Evolutionary conservation across 2,113 vertebrate genomes (phyloP), one percentile per base, ranked within the genome.

Genomic region (Siphamia tubifer): DNA sequence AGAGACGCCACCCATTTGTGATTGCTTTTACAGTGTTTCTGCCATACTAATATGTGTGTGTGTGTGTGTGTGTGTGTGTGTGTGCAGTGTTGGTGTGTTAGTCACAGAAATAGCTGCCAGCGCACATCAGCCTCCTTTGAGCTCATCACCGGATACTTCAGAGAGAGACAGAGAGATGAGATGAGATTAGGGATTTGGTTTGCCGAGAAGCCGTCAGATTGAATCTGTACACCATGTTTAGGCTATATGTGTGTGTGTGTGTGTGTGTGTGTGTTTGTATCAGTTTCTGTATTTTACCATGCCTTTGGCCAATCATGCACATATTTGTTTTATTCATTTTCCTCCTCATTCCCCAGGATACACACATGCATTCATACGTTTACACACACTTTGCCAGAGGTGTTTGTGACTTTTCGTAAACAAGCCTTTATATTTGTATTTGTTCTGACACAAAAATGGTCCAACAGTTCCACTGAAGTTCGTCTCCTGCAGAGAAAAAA

Each of bases 111-210:
- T 78, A 75, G 70, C 76, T 82, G 77, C 76, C 73, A 76, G 57
- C 5, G 23, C 49, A 51, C 56, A 57, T 78, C 79, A 71, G 66
- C 56, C 75, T 76, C 77, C 85, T 82, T 77, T 82, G 69, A 87
- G 82, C 77, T 82, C 84, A 67, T 86, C 82, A 79, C 61, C 58
- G 67, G 79, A 67, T 79, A 68, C 86, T 81, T 80, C 70, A 85
- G 67, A 85, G 53, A 42, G 76, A 66, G 55, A 31, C 43, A 47
- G 54, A 63, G 60, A 75, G 58, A 79, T 60, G 74, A 77, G 79
- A 81, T 81, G 72, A 87, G 82, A 87, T 89, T 78, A 83, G 75
- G 78, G 78, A 85, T 85, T 85, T 76, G 74, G 44, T 61, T 77
- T 74, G 47, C 43, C 2, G 56, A 81, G 65, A 62, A 81, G 54